Evolutionary conservation across 2,888 invertebrate species (phyloP).

Genomic region (Chouioia cunea): DNA sequence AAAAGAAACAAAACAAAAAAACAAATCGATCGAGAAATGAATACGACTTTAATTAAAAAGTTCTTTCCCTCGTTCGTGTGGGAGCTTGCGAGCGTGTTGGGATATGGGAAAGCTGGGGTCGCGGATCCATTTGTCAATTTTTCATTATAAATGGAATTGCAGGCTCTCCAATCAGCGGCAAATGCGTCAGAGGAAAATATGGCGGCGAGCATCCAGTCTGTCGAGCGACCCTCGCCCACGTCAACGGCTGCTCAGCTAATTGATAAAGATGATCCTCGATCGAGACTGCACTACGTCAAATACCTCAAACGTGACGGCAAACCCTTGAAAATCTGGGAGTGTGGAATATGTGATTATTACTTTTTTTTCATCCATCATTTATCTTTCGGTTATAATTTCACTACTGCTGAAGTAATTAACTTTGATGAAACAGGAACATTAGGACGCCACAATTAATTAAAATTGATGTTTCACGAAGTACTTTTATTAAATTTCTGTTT

Average conservation of each 20-base stretch:
- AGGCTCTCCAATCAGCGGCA: slow-evolving; percentile 56
- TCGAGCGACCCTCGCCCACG: slow-evolving; percentile 49
- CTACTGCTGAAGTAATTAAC: too few relatives aligned
- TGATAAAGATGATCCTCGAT: slow-evolving; percentile 74
- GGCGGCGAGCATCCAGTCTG: slow-evolving; percentile 51
- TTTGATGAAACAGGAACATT: too few relatives aligned
- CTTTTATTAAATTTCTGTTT: too few relatives aligned
- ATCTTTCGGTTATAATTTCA: too few relatives aligned
- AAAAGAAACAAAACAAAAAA: not conserved
- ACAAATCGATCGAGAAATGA: slow-evolving; percentile 5
- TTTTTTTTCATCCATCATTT: not conserved
- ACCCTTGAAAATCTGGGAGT: slow-evolving; percentile 80
- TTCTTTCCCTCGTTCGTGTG: slow-evolving; percentile 11
- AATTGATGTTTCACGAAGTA: too few relatives aligned
- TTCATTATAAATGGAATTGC: slow-evolving; percentile 42
- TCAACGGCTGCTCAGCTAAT: slow-evolving; percentile 60
- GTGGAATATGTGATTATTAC: slow-evolving; percentile 77
- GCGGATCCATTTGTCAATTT: slow-evolving; percentile 33
- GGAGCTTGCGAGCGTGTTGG: not conserved
- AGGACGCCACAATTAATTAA: too few relatives aligned
- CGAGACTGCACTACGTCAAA: slow-evolving; percentile 76
- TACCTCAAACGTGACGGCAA: slow-evolving; percentile 78
- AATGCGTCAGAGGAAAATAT: slow-evolving; percentile 52
- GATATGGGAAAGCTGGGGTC: too few relatives aligned
- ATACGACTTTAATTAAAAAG: slow-evolving; percentile 36